These are phyloP conservation scores for Coccyzus lansbergi DNA, from an alignment of 2,797 vertebrate genomes.

Conservation along the genomic window DNA sequence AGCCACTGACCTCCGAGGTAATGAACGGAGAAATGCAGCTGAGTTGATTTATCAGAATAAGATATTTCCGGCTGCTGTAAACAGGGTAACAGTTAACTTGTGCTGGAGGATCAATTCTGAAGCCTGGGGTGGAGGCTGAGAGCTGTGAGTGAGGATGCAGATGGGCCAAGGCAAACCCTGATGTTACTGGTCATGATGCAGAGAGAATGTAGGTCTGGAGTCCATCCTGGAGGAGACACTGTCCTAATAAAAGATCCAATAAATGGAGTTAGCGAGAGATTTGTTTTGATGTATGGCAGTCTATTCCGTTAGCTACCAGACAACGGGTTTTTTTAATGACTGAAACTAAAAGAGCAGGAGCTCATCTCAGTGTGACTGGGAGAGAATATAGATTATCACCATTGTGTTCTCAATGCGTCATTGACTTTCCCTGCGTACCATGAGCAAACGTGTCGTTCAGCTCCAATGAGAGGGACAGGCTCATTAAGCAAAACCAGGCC, in stretches of 20 bases:
- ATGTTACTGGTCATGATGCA: neutral
- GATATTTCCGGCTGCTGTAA: neutral
- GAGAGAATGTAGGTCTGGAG: neutral
- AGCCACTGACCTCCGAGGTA: neutral
- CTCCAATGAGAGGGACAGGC: neutral
- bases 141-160: accelerated
- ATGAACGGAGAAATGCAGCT: neutral
- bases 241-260: neutral
- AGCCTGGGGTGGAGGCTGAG: neutral
- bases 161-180: neutral
- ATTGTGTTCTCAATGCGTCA: neutral
- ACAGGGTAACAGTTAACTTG: neutral
- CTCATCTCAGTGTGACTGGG: neutral
- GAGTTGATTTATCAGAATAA: neutral
- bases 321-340: neutral
- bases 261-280: neutral
- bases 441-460: neutral
- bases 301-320: neutral
- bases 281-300: neutral
- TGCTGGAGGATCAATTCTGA: neutral
- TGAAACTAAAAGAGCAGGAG: neutral
- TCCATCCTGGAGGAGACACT: neutral
- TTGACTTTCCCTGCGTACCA: neutral
- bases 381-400: neutral
- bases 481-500: neutral